Base-by-base conservation (phyloP, 1,140 invertebrate genomes). In the Antheraea pernyi region DNA sequence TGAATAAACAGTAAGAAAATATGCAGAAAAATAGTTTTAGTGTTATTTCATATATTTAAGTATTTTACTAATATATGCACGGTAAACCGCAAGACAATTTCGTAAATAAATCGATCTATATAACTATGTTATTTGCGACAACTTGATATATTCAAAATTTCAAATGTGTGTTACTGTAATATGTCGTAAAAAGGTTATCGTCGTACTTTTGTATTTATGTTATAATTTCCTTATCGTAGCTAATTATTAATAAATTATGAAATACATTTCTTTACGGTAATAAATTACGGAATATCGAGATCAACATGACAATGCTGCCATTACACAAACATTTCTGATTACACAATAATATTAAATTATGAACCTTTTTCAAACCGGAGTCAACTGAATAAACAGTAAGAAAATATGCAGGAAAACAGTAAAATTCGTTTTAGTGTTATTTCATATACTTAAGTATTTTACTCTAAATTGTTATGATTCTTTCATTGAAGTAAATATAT, bases 61-160 rank as follows among this genome's bases (percentile, higher is more conserved):
- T 30, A 30, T 30, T 30, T 30, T 30, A 30, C 22, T 83, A 82
- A 78, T 80, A 70, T 81, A 82, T 83, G 83, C 80, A 79, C 78
- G 69, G 71, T 71, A 80, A 82, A 81, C 79, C 70, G 39, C 75
- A 79, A 71, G 69, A 80, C 83, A 82, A 82, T 85, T 87, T 81
- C 76, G 71, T 77, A 83, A 79, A 77, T 85, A 84, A 77, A 91
- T 91, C 86, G 88, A 91, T 91, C 84, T 68, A 60, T 60, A 19
- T n/a, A 67, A 82, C 77, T 80, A 81, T 83, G 79, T 77, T 76
- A 75, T 72, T 71, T 74, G 68, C 66, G 65, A 76, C 62, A 72
- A 65, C 65, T 77, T 72, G 53, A 37, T 69, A 72, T 75, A 66
- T 72, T 67, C 59, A 10, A 68, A 36, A 64, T 68, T 64, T 48